Evolutionary conservation across 2,888 invertebrate genomes (phyloP).

Genomic region (Tromatobia lineatoria): DNA sequence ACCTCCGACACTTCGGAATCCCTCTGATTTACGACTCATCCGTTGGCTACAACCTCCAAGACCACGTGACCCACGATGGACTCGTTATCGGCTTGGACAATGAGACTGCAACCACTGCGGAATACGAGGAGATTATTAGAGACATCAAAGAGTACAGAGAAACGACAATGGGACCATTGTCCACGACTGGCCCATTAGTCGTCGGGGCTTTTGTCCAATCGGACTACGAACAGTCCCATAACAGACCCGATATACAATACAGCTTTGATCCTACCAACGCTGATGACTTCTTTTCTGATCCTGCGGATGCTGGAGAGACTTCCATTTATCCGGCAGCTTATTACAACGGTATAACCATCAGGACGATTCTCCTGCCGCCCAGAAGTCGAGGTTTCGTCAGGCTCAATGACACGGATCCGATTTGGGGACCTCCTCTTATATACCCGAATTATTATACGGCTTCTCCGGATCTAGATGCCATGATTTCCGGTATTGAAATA

Average conservation of each 20-base stretch:
- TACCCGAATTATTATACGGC: slow-evolving; percentile 90
- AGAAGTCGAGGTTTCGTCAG: slow-evolving; percentile 88
- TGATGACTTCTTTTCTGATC: slow-evolving; percentile 88
- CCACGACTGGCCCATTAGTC: slow-evolving; percentile 86
- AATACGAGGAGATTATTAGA: slow-evolving; percentile 78
- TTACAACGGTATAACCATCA: slow-evolving; percentile 88
- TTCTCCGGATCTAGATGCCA: slow-evolving; percentile 88
- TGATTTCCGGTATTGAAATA: slow-evolving; percentile 88
- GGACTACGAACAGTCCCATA: slow-evolving; percentile 84
- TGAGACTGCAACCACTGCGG: slow-evolving; percentile 75
- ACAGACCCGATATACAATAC: slow-evolving; percentile 89
- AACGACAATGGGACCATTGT: slow-evolving; percentile 86
- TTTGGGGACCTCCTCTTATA: slow-evolving; percentile 90
- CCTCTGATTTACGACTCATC: slow-evolving; percentile 83
- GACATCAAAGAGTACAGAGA: slow-evolving; percentile 86
- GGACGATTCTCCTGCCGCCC: slow-evolving; percentile 89
- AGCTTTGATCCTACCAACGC: slow-evolving; percentile 88
- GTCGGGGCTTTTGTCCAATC: slow-evolving; percentile 89
- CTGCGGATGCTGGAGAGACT: slow-evolving; percentile 86
- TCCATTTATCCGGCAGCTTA: slow-evolving; percentile 88
- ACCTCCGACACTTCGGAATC: slow-evolving; percentile 83
- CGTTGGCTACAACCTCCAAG: slow-evolving; percentile 87
- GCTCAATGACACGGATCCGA: slow-evolving; percentile 90
- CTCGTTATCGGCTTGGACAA: slow-evolving; percentile 80
- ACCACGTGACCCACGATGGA: slow-evolving; percentile 86